Base-by-base conservation (phyloP, 1,140 invertebrate species). In the Mercenaria mercenaria region DNA sequence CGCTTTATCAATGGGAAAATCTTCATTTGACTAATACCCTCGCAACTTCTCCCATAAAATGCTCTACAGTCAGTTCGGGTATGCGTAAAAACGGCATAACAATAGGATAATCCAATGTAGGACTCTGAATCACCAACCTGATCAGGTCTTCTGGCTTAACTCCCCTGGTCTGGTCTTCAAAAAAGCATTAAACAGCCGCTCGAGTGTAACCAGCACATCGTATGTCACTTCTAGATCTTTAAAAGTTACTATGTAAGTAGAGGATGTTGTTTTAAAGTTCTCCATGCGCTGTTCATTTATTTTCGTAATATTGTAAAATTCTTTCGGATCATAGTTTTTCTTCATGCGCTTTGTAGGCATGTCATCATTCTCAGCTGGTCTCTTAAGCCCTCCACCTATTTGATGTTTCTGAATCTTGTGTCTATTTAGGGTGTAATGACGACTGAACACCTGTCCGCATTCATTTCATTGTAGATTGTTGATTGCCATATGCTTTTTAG, bases 1-100 rank as follows among this genome's bases (percentile, higher is more conserved):
- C 4, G 72, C 43, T 43, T 84, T 47, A 77, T 88, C 80, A 2
- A 91, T 43, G 29, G 82, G 79, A 64, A 91, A 91, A 50, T 91
- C 64, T 32, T 91, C 90, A 77, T 91, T 59, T 29, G 47, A 81
- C 43, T 81, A 72, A 41, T 1, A 69, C 61, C 1, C 80, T 1
- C n/a, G 61, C 56, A 3, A 82, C 64, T 67, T 82, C 52, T 8
- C 56, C 1, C 80, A 82, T 82, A 43, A 82, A 67, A 32, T 56
- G 29, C 23, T 82, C 80, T 10, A 39, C 52, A 4, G 80, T 82
- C 0, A 82, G 56, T 29, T 82, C 56, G 10, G 59, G 39, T 43
- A 41, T 15, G 23, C 59, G 20, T 15, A 82, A 3, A 67, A 82
- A 82, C 8, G 76, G 61, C 26, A 64, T 39, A 8, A 82, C 32